phyloP scores from a whole-genome alignment of 2,797 vertebrate species.

The Neostethus bicornis region DNA sequence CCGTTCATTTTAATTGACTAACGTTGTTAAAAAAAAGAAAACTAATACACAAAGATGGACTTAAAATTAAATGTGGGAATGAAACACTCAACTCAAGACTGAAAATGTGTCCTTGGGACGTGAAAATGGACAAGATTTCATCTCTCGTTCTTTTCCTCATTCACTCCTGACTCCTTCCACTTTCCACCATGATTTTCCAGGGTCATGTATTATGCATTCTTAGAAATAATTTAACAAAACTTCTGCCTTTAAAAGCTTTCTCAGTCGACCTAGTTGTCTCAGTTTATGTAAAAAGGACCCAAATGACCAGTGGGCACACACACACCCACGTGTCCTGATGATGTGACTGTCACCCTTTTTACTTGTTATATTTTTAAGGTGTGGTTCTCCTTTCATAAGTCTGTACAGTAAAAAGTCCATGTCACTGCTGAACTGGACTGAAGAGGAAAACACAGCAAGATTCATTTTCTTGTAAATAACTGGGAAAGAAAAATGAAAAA shows the following conservation, averaged over 20 bases:
- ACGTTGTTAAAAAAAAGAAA: conserved; percentile 1
- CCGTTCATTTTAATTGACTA: too few species aligned
- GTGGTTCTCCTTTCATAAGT: background rate
- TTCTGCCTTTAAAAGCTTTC: conserved; percentile 71
- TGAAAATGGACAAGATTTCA: conserved; percentile 13
- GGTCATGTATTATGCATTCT: conserved; percentile 73
- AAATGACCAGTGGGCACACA: conserved; percentile 30
- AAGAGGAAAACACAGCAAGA: conserved; percentile 2
- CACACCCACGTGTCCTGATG: conserved; percentile 18
- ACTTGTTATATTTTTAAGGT: background rate
- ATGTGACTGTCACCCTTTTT: conserved; percentile 15
- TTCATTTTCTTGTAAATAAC: background rate
- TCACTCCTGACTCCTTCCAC: background rate
- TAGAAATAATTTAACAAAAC: conserved; percentile 77
- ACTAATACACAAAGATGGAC: background rate
- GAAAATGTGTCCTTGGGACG: conserved; percentile 12
- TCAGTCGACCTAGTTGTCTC: conserved; percentile 31
- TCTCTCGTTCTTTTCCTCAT: conserved; percentile 14
- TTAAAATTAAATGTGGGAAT: background rate
- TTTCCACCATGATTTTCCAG: conserved; percentile 32
- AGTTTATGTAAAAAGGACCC: conserved; percentile 39
- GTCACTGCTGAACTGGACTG: conserved; percentile 2
- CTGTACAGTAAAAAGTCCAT: background rate
- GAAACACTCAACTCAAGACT: conserved; percentile 6
- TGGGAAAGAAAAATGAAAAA: conserved; percentile 8